Base-by-base conservation (phyloP, 2,888 invertebrate species). In the Cephus nigrinus region DNA sequence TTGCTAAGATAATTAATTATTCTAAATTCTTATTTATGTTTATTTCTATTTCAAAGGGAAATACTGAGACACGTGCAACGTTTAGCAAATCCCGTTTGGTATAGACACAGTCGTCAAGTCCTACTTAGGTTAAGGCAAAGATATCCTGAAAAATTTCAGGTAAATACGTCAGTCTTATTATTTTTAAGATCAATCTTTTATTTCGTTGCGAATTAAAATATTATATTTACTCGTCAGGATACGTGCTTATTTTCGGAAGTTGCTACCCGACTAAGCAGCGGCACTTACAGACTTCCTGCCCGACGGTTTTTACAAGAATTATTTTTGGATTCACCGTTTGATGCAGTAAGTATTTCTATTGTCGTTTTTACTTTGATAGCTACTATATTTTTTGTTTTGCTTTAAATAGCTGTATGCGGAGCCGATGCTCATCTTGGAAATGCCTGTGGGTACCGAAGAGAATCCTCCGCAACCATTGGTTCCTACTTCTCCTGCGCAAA, bases 221-320 rank as follows among this genome's bases (percentile, higher is more conserved):
- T 9, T 1, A 71, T 71, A 31, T 30, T 31, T 71, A 71, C 92
- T 83, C 93, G 92, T 85, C 92, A 97, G 92, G 97, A 97, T 89
- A 93, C 97, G 79, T 99, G 99, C 92, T 94, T 98, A 31, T 99
- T 98, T 92, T 98, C 98, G 0, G 98, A 99, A 91, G 95, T 98
- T 23, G 96, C 97, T 90, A 95, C 94, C 81, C 93, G 97, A 78
- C 92, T 98, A 78, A 95, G 96, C 0, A 94, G 94, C 76, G 96
- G 95, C 90, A 95, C 96, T 72, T 98, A 97, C 92, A 94, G 97
- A 88, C 93, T 98, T 88, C 94, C 94, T 80, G 95, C 97, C 3
- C 93, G 98, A 15, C 94, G 98, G 78, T 97, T 98, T 91, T 93
- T 99, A 40, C 98, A 99, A 91, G 99, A 99, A 91, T 93, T 99